These are phyloP conservation scores for Atta texana DNA, from an alignment of 1,140 invertebrate species.

Conservation along the genomic window DNA sequence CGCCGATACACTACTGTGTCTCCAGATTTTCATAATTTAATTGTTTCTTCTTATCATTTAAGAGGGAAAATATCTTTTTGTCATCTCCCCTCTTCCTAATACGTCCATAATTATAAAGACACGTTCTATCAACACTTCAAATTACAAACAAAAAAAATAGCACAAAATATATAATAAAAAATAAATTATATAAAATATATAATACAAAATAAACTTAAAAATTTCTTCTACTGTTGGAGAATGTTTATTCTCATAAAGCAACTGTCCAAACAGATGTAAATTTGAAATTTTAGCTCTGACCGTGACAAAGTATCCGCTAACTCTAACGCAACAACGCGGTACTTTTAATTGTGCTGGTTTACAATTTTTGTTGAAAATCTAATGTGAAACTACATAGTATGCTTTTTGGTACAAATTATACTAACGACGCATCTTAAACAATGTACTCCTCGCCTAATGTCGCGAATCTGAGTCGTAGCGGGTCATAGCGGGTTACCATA, in stretches of 20 bases:
- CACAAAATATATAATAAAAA: background rate
- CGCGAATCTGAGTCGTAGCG: background rate
- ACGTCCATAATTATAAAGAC: background rate
- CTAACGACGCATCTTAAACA: constrained; percentile 56
- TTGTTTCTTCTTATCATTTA: too few species aligned
- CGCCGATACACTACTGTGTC: too few species aligned
- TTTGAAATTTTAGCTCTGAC: constrained; percentile 27
- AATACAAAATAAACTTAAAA: background rate
- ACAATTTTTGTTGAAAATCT: constrained; percentile 54
- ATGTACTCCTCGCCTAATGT: constrained; percentile 27
- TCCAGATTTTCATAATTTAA: too few species aligned
- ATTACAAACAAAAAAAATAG: constrained; percentile 4
- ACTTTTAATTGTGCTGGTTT: constrained; percentile 37
- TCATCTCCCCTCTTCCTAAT: too few species aligned
- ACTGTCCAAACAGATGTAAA: constrained; percentile 10
- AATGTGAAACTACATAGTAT: constrained; percentile 21
- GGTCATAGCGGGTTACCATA: constrained; percentile 43
- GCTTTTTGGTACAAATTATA: constrained; percentile 42
- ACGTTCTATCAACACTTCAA: background rate
- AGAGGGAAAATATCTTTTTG: too few species aligned
- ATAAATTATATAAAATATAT: background rate
- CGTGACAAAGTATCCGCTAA: constrained; percentile 26
- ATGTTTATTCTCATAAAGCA: background rate
- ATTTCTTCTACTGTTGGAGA: background rate
- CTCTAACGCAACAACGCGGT: constrained; percentile 12